phyloP scores from a whole-genome alignment of 2,797 vertebrate species.

The Champsocephalus gunnari region DNA sequence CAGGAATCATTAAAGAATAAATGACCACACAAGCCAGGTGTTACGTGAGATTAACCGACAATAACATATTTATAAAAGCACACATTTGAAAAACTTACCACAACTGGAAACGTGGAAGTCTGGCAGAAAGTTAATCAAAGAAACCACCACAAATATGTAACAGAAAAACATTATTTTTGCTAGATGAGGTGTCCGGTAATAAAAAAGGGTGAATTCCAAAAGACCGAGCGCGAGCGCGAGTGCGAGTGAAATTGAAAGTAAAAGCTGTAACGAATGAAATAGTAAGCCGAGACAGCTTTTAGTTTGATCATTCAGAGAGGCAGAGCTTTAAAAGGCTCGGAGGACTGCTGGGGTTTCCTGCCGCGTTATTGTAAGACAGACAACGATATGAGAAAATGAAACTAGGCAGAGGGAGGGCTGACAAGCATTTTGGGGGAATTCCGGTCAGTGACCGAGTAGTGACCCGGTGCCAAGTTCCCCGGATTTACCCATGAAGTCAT shows the following conservation, averaged over 20 bases:
- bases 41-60: no score
- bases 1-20: no score
- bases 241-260: neutral
- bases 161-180: neutral
- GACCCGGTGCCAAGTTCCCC: neutral
- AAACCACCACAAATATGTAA: neutral
- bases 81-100: neutral
- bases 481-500: no score
- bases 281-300: no score
- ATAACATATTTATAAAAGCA: neutral
- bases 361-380: no score
- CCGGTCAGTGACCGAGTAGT: neutral
- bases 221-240: neutral
- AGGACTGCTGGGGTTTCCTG: neutral
- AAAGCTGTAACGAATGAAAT: no score
- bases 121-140: neutral
- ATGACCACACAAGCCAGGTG: no score
- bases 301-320: no score
- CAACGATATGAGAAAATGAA: neutral
- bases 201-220: neutral
- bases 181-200: neutral
- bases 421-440: neutral
- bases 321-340: neutral
- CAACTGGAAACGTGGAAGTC: neutral
- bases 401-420: neutral